Conservation (phyloP, 2,888 invertebrate genomes). For the Cryptocheilus praepositus region DNA sequence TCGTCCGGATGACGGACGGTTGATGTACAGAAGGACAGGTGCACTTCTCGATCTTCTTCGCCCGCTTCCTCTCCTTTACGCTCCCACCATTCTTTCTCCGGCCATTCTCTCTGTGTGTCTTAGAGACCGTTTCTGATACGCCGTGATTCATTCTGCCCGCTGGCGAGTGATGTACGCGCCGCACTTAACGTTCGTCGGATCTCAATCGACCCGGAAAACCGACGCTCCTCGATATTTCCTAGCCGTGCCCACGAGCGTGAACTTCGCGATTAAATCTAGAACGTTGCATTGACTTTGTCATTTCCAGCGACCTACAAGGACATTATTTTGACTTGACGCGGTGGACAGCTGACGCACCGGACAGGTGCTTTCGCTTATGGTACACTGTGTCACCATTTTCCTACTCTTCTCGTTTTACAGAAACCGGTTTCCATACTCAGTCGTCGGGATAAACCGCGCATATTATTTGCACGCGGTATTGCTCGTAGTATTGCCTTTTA, state of each 20-base stretch:
- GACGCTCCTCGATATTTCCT: neutral
- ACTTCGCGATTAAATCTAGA: too few relatives aligned
- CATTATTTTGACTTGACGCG: too few relatives aligned
- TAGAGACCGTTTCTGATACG: neutral
- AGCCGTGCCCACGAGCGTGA: neutral
- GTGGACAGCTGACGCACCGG: too few relatives aligned
- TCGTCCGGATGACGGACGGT: slow-evolving; percentile 67
- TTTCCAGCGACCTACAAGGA: too few relatives aligned
- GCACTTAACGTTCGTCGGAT: slow-evolving; percentile 4
- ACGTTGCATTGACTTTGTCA: too few relatives aligned
- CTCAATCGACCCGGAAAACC: slow-evolving; percentile 1
- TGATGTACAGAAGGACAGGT: slow-evolving; percentile 73
- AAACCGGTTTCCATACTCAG: too few relatives aligned
- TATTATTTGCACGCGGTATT: too few relatives aligned
- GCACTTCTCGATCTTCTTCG: slow-evolving; percentile 56
- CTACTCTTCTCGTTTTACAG: too few relatives aligned
- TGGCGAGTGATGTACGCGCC: neutral
- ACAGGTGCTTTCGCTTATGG: too few relatives aligned
- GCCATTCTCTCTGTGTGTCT: slow-evolving; percentile 8
- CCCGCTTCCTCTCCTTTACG: slow-evolving; percentile 38
- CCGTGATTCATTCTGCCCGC: slow-evolving; percentile 6
- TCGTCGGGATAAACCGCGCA: too few relatives aligned
- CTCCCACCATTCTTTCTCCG: slow-evolving; percentile 28
- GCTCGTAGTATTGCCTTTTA: too few relatives aligned
- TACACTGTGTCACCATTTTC: too few relatives aligned